phyloP scores from a whole-genome alignment of 2,888 invertebrate genomes.

The Chloroclystis v-ata region DNA sequence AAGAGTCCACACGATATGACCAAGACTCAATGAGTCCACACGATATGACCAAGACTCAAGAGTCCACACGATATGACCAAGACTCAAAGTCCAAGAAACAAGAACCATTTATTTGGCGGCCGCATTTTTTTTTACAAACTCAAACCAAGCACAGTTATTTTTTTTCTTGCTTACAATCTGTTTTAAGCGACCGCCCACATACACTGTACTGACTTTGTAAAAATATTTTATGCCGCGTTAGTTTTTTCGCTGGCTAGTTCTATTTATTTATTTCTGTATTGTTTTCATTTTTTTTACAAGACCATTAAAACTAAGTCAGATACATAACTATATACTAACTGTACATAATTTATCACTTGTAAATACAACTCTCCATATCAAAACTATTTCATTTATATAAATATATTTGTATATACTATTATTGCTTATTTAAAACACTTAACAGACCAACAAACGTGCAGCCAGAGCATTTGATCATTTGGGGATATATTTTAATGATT shows the following conservation, averaged over 20 bases:
- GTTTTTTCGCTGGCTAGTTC: slow-evolving; percentile 47
- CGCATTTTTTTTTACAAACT: slow-evolving; percentile 59
- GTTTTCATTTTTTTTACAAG: slow-evolving; percentile 39
- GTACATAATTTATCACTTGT: slow-evolving; percentile 20
- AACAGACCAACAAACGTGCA: not conserved
- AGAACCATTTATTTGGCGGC: slow-evolving; percentile 56
- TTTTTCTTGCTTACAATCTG: slow-evolving; percentile 65
- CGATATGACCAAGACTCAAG: not conserved
- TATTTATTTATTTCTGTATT: slow-evolving; percentile 35
- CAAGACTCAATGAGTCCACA: not conserved
- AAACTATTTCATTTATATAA: slow-evolving; percentile 12
- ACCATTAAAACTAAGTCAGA: slow-evolving; percentile 47
- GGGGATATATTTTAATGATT: no score
- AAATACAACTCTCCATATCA: slow-evolving; percentile 16
- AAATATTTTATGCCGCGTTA: slow-evolving; percentile 48
- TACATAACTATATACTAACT: slow-evolving; percentile 37
- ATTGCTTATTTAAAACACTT: not conserved
- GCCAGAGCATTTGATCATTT: no score
- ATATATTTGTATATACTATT: not conserved
- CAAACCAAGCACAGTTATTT: slow-evolving; percentile 56
- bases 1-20: no score
- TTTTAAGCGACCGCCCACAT: slow-evolving; percentile 50
- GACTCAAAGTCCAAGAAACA: slow-evolving; percentile 36
- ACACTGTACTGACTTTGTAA: slow-evolving; percentile 62
- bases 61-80: slow-evolving; percentile 27